Evolutionary conservation across 2,888 invertebrate genomes (phyloP).

Genomic region (Anorthoa munda): DNA sequence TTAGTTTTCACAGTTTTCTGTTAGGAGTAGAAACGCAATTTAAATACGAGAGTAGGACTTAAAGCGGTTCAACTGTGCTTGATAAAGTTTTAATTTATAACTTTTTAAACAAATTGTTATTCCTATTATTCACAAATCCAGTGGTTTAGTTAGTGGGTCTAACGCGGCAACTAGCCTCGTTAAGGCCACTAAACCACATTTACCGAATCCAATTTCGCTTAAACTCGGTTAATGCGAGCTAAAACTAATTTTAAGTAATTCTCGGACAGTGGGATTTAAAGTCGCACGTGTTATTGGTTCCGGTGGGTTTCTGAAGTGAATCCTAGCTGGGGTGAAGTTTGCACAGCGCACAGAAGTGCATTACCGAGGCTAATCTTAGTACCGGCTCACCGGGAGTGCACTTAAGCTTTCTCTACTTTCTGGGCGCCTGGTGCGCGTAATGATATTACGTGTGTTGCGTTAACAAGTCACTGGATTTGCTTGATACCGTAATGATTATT

Average conservation of each 20-base stretch:
- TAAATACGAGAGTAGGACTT: background rate
- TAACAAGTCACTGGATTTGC: slow-evolving; percentile 54
- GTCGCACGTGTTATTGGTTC: slow-evolving; percentile 43
- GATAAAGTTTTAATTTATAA: slow-evolving; percentile 5
- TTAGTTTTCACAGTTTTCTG: slow-evolving; percentile 11
- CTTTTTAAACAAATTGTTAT: slow-evolving; percentile 26
- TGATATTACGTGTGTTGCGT: slow-evolving; percentile 68
- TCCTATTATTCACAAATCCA: slow-evolving; percentile 16
- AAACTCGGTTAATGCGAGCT: slow-evolving; percentile 41
- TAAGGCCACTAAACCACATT: slow-evolving; percentile 20
- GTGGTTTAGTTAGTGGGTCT: background rate
- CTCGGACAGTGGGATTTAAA: slow-evolving; percentile 44
- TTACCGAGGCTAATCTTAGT: slow-evolving; percentile 69
- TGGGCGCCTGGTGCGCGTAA: slow-evolving; percentile 66
- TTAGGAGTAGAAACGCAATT: slow-evolving; percentile 4
- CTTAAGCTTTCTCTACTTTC: slow-evolving; percentile 69
- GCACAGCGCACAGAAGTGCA: slow-evolving; percentile 61
- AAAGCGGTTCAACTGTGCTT: background rate
- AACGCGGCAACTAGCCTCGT: background rate
- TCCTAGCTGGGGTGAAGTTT: slow-evolving; percentile 59
- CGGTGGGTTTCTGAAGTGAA: slow-evolving; percentile 57
- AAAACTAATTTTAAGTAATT: slow-evolving; percentile 54
- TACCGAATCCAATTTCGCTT: slow-evolving; percentile 34
- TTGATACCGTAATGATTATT: slow-evolving; percentile 32
- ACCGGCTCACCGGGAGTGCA: slow-evolving; percentile 68